These are phyloP conservation scores for Drosophila nigricruria DNA, from an alignment of 2,888 invertebrate species.

Conservation along the genomic window DNA sequence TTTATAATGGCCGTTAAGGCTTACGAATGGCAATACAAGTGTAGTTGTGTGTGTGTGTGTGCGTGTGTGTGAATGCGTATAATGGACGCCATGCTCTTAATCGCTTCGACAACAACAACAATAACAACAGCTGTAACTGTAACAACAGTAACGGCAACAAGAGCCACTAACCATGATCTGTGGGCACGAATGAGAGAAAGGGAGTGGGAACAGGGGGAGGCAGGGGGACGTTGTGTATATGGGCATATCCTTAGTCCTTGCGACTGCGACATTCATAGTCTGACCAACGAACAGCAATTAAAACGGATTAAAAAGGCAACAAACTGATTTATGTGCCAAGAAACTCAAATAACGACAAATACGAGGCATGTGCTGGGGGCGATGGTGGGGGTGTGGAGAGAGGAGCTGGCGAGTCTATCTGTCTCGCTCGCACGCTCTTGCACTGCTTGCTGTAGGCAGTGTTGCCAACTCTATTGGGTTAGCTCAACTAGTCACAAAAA, in stretches of 20 bases:
- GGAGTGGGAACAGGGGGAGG: background rate
- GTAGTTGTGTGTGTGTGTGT: constrained; percentile 51
- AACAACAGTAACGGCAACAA: constrained; percentile 46
- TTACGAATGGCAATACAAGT: constrained; percentile 47
- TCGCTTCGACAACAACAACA: constrained; percentile 68
- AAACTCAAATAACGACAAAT: constrained; percentile 83
- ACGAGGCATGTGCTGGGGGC: constrained; percentile 51
- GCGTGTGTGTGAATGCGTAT: constrained; percentile 58
- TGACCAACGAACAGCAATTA: constrained; percentile 81
- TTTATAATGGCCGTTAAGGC: constrained; percentile 74
- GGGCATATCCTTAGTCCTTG: constrained; percentile 58
- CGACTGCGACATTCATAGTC: constrained; percentile 77
- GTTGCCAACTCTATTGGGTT: too few relatives aligned
- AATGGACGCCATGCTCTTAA: constrained; percentile 66
- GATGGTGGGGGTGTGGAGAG: too few relatives aligned
- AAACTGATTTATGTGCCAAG: constrained; percentile 83
- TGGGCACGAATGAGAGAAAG: background rate
- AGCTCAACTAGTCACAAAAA: too few relatives aligned
- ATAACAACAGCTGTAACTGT: constrained; percentile 40
- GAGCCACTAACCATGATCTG: constrained; percentile 23
- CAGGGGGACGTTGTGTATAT: background rate
- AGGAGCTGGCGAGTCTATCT: background rate
- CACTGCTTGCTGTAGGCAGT: too few relatives aligned
- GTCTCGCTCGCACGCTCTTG: background rate
- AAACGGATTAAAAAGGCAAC: constrained; percentile 81